phyloP scores from a whole-genome alignment of 1,140 invertebrate species.

The Holcopasites calliopsidis region DNA sequence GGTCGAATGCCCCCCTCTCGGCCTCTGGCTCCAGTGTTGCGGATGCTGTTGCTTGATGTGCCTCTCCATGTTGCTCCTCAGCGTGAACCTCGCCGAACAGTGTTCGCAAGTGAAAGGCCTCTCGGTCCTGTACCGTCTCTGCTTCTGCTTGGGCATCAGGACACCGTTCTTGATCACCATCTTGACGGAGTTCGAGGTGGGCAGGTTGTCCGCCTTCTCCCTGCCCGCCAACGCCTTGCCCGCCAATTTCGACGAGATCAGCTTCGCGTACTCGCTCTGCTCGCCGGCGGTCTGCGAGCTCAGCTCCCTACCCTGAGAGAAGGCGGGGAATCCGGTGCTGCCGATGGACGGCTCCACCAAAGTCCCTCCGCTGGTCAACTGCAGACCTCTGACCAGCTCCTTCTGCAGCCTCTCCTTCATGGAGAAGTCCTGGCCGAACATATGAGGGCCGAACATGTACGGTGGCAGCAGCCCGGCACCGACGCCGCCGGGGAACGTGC shows the following conservation, averaged over 20 bases:
- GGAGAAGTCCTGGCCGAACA: constrained; percentile 81
- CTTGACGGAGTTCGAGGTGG: constrained; percentile 85
- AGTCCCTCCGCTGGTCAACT: constrained; percentile 84
- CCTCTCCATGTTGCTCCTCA: constrained; percentile 95
- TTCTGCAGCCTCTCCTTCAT: constrained; percentile 85
- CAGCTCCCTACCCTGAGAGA: constrained; percentile 54
- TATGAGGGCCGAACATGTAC: constrained; percentile 80
- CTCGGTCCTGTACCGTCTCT: constrained; percentile 93
- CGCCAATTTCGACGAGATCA: constrained; percentile 56
- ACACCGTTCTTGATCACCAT: constrained; percentile 95
- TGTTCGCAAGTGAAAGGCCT: constrained; percentile 93
- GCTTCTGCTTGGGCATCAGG: constrained; percentile 94
- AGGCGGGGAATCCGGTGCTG: constrained; percentile 59
- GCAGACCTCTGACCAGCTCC: constrained; percentile 83
- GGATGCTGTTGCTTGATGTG: constrained; percentile 97
- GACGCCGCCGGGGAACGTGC: constrained; percentile 73
- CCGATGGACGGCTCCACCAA: constrained; percentile 80
- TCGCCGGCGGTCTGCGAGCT: constrained; percentile 52
- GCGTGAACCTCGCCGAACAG: constrained; percentile 92
- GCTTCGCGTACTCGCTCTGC: constrained; percentile 58
- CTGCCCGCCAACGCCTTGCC: constrained; percentile 44
- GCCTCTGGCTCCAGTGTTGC: constrained; percentile 90
- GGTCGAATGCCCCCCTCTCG: constrained; percentile 80
- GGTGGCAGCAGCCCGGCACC: constrained; percentile 78
- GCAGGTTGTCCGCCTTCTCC: constrained; percentile 59